These are phyloP conservation scores for Apodemia mormo DNA, from an alignment of 2,888 invertebrate genomes.

Conservation along the genomic window DNA sequence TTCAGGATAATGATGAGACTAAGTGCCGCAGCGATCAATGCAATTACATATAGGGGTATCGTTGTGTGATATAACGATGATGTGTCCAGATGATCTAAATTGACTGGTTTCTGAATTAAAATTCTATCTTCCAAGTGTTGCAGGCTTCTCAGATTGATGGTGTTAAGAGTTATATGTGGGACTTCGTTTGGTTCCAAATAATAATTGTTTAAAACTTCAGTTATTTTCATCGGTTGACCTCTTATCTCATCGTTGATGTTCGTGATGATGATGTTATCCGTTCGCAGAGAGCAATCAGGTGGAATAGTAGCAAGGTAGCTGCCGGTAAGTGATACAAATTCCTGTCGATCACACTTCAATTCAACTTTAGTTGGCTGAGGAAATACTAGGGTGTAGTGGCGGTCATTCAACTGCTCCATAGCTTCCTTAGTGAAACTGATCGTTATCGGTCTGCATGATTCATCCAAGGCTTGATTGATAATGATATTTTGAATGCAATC, in stretches of 20 bases:
- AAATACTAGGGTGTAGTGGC: constrained; percentile 1
- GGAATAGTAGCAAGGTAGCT: constrained; percentile 10
- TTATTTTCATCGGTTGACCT: constrained; percentile 11
- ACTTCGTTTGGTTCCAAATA: too few species aligned
- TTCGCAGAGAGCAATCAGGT: background rate
- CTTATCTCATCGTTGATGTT: constrained; percentile 12
- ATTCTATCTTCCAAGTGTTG: background rate
- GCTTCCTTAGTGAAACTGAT: constrained; percentile 19
- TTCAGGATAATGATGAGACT: too few species aligned
- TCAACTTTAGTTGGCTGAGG: constrained; percentile 31
- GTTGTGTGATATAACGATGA: too few species aligned
- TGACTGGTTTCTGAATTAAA: too few species aligned
- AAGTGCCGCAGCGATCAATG: too few species aligned
- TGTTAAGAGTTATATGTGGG: too few species aligned
- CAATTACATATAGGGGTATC: too few species aligned
- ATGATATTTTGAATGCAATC: background rate
- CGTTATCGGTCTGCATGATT: constrained; percentile 8
- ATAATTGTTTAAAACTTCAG: background rate
- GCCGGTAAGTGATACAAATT: background rate
- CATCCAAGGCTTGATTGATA: too few species aligned
- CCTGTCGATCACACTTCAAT: constrained; percentile 6
- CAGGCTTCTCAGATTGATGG: background rate
- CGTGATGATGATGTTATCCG: background rate
- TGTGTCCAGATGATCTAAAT: too few species aligned
- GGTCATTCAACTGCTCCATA: constrained; percentile 31